A percentile compares a stretch with the other conserved stretches of the same genome.
Evolutionary conservation across 1,140 invertebrate species (phyloP).

Genomic region (Lordiphosa stackelbergi): DNA sequence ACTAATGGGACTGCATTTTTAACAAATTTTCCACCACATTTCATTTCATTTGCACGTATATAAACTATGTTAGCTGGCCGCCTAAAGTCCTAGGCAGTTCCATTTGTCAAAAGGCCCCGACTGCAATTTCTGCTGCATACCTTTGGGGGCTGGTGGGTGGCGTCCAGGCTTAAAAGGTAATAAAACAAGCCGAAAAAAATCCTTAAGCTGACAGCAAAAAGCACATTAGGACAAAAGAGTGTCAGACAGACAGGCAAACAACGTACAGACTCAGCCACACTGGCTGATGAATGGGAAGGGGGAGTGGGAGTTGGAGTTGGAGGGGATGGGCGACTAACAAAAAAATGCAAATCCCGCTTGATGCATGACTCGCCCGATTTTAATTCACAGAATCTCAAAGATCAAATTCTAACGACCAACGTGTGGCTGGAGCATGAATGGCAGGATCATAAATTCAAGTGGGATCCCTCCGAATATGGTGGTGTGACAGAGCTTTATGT

Average conservation of each 20-base stretch:
- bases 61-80: conserved; percentile 10
- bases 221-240: conserved; percentile 51
- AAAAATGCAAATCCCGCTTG: conserved; percentile 59
- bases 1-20: too few relatives aligned
- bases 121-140: conserved; percentile 51
- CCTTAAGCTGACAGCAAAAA: conserved; percentile 73
- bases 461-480: conserved; percentile 96
- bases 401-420: conserved; percentile 97
- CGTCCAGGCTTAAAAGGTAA: conserved; percentile 71
- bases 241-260: too few relatives aligned
- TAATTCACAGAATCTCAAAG: conserved; percentile 89
- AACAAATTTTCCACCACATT: too few relatives aligned
- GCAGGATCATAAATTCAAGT: conserved; percentile 97
- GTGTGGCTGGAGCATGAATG: conserved; percentile 98
- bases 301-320: neutral
- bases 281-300: conserved; percentile 1
- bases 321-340: conserved; percentile 20
- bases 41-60: neutral
- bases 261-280: too few relatives aligned
- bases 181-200: conserved; percentile 63
- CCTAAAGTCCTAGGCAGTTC: conserved; percentile 32
- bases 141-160: conserved; percentile 7
- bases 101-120: conserved; percentile 54
- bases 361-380: conserved; percentile 50
- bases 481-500: conserved; percentile 95